These are phyloP conservation scores for Misgurnus anguillicaudatus DNA, from an alignment of 2,113 vertebrate species.

Conservation along the genomic window DNA sequence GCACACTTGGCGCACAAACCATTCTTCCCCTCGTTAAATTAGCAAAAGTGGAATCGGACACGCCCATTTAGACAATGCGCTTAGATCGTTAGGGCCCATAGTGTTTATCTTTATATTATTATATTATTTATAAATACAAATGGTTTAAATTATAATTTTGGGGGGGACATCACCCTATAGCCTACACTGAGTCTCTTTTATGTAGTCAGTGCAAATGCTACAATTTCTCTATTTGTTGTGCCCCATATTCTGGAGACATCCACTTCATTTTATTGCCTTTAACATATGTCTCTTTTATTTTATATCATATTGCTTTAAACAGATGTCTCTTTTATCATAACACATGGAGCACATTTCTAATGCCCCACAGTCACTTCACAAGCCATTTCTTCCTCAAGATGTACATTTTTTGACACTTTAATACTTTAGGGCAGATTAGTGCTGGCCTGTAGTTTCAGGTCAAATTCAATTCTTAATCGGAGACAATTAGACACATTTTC, in stretches of 20 bases:
- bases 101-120: no score
- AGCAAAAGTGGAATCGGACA: no score
- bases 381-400: neutral
- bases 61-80: no score
- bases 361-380: neutral
- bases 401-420: neutral
- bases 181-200: neutral
- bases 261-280: neutral
- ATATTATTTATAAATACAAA: no score
- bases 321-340: neutral
- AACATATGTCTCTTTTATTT: neutral
- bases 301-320: neutral
- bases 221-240: neutral
- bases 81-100: no score
- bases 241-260: neutral
- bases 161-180: neutral
- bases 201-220: neutral
- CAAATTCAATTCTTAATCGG: constrained; percentile 25
- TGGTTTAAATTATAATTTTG: no score
- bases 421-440: constrained; percentile 9
- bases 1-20: no score
- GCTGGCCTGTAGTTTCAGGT: neutral
- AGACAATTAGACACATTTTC: constrained; percentile 29
- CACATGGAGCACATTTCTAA: neutral
- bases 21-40: no score